These are phyloP conservation scores for Gymnogyps californianus DNA, from an alignment of 2,113 vertebrate species.

Conservation along the genomic window DNA sequence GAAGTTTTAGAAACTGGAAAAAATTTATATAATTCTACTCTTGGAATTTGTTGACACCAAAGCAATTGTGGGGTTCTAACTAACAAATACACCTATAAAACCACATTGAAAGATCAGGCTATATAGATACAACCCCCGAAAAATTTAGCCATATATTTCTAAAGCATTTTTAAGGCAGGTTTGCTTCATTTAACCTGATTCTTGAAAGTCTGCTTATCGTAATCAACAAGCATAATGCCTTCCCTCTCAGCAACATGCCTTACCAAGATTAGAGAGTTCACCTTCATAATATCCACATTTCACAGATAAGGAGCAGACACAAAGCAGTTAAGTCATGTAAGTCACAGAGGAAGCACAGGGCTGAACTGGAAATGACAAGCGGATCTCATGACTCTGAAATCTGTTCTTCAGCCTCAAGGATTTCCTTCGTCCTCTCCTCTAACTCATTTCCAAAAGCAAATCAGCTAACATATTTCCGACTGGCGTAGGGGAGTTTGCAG, in stretches of 20 bases:
- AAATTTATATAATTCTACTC: background rate
- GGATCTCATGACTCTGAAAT: background rate
- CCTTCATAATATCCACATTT: background rate
- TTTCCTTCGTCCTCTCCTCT: background rate
- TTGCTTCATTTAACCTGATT: constrained; percentile 7
- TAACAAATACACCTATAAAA: background rate
- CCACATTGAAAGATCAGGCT: background rate
- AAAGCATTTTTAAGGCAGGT: background rate
- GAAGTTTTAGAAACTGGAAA: background rate
- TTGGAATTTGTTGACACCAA: background rate
- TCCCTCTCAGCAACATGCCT: constrained; percentile 7
- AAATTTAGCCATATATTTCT: background rate
- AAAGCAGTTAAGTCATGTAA: constrained; percentile 13
- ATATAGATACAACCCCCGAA: background rate
- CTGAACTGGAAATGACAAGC: constrained; percentile 21
- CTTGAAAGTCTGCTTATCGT: background rate
- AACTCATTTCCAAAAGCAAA: background rate
- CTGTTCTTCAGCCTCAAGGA: constrained; percentile 6
- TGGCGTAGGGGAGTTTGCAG: background rate
- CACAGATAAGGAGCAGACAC: constrained; percentile 11
- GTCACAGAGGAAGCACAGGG: background rate
- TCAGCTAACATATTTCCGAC: background rate
- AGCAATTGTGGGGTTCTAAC: background rate
- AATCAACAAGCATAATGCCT: background rate
- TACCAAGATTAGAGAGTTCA: background rate